These are phyloP conservation scores for Leptestheria dahalacensis DNA, from an alignment of 1,140 invertebrate genomes.

Conservation along the genomic window DNA sequence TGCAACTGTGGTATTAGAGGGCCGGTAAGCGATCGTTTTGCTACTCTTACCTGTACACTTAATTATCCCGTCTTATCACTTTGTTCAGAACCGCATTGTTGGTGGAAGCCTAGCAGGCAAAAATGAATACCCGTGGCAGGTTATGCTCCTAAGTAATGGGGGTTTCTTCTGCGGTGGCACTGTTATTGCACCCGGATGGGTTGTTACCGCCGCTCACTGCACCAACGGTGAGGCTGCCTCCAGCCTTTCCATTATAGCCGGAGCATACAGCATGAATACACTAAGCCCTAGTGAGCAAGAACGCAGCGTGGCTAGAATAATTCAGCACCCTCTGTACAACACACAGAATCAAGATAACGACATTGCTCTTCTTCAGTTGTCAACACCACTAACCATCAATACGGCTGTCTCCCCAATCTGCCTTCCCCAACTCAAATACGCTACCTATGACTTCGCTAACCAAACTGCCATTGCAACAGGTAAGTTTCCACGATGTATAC, in stretches of 20 bases:
- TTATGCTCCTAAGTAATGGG: neutral
- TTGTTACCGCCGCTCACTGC: slow-evolving; percentile 55
- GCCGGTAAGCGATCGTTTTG: neutral
- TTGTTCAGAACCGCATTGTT: slow-evolving; percentile 9
- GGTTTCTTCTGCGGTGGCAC: slow-evolving; percentile 42
- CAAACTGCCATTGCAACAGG: no score
- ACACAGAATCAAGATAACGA: slow-evolving; percentile 34
- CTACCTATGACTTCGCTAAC: slow-evolving; percentile 31
- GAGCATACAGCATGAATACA: slow-evolving; percentile 28
- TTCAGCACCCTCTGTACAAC: slow-evolving; percentile 30
- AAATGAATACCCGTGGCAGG: slow-evolving; percentile 5
- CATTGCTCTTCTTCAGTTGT: slow-evolving; percentile 40
- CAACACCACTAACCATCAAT: slow-evolving; percentile 33
- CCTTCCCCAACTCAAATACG: slow-evolving; percentile 42
- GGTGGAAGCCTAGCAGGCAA: neutral
- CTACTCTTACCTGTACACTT: neutral
- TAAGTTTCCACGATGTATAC: no score
- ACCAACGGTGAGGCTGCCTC: slow-evolving; percentile 22
- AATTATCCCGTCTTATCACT: no score
- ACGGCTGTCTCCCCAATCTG: slow-evolving; percentile 43
- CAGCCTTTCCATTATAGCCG: slow-evolving; percentile 30
- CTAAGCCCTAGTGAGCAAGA: slow-evolving; percentile 15
- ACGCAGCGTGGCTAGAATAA: slow-evolving; percentile 18
- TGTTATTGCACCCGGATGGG: slow-evolving; percentile 42
- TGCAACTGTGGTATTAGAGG: no score